Percentiles rank a stretch among this genome's conserved stretches.
These are phyloP conservation scores for Chironomus tentans DNA, from an alignment of 2,888 invertebrate genomes.

Conservation along the genomic window DNA sequence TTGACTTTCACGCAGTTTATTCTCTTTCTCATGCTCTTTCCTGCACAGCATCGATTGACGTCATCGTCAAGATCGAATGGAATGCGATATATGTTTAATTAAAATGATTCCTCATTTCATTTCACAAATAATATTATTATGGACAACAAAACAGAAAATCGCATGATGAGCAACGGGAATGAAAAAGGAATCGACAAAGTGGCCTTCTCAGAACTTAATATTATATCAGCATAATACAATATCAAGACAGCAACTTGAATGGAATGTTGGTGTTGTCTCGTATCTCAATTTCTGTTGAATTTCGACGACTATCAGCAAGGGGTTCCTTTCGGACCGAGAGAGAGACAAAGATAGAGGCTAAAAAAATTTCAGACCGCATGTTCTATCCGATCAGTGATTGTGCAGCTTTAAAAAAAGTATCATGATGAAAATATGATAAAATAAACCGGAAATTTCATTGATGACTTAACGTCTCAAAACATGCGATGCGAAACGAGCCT, in stretches of 20 bases:
- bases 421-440: too few relatives aligned
- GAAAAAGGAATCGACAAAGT: neutral
- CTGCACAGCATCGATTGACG: neutral
- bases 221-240: neutral
- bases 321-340: too few relatives aligned
- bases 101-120: neutral
- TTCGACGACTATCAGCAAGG: too few relatives aligned
- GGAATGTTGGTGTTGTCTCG: neutral
- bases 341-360: too few relatives aligned
- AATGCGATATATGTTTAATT: neutral
- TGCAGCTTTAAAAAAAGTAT: too few relatives aligned
- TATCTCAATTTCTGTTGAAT: too few relatives aligned
- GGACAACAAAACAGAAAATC: neutral
- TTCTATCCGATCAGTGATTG: too few relatives aligned
- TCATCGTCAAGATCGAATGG: neutral
- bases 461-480: too few relatives aligned
- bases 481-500: too few relatives aligned
- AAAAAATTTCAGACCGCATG: too few relatives aligned
- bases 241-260: neutral
- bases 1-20: neutral
- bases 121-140: too few relatives aligned
- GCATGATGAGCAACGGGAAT: neutral
- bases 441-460: too few relatives aligned
- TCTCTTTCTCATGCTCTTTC: neutral
- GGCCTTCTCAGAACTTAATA: neutral